Percentiles rank a stretch among this genome's conserved stretches.
phyloP scores from a whole-genome alignment of 2,888 invertebrate genomes.

The Drosophila monieri region DNA sequence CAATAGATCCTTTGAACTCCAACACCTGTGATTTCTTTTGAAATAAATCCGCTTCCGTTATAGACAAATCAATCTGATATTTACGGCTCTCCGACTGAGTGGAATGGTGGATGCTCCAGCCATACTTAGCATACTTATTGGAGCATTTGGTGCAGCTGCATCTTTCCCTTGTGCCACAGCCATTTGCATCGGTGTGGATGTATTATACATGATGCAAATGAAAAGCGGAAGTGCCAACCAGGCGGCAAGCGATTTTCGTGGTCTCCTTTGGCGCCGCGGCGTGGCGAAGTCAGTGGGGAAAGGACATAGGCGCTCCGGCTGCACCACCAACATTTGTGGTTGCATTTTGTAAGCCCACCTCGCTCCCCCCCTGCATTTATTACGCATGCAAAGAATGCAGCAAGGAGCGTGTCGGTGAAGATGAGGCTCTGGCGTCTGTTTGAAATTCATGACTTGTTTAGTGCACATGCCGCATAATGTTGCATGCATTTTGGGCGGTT shows the following conservation, averaged over 20 bases:
- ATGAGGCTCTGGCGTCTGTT: conserved; percentile 51
- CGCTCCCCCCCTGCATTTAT: conserved; percentile 50
- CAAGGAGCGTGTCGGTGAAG: conserved; percentile 21
- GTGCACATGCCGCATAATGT: conserved; percentile 79
- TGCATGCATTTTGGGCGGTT: conserved; percentile 63
- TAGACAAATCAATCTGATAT: conserved; percentile 64
- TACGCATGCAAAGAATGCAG: conserved; percentile 72
- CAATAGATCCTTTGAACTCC: not conserved
- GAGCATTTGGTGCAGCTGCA: conserved; percentile 52
- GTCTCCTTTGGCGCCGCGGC: conserved; percentile 32
- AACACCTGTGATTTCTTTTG: not conserved
- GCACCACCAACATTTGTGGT: conserved; percentile 33
- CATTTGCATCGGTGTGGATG: conserved; percentile 54
- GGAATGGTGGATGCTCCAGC: not conserved
- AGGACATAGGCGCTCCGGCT: conserved; percentile 10
- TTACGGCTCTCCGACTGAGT: conserved; percentile 50
- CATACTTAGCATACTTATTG: conserved; percentile 75
- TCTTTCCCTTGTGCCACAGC: conserved; percentile 17
- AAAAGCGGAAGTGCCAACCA: conserved; percentile 60
- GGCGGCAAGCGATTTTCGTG: conserved; percentile 56
- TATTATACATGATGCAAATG: conserved; percentile 64
- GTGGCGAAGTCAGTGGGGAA: conserved; percentile 56
- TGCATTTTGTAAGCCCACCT: conserved; percentile 19
- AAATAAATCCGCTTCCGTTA: not conserved
- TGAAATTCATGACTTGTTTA: conserved; percentile 78